Evolutionary conservation across 1,140 invertebrate species (phyloP).

Genomic region (Oncopodura yosiiana): DNA sequence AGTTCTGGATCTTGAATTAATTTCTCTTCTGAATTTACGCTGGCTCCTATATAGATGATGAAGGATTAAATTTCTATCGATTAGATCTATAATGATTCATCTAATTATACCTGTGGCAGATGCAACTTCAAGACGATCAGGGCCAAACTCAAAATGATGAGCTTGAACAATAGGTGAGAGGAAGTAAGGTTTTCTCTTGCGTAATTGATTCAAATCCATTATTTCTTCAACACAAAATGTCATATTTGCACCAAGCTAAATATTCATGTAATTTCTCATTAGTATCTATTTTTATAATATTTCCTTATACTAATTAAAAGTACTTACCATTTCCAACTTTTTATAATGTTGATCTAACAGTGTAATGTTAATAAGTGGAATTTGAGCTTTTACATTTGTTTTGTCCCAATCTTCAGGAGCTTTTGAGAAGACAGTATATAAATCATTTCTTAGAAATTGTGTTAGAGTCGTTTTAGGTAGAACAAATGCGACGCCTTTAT

Average conservation of each 20-base stretch:
- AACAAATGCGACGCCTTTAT: slow-evolving; percentile 17
- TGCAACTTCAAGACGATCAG: slow-evolving; percentile 17
- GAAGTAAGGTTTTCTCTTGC: slow-evolving; percentile 12
- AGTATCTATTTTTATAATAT: background rate
- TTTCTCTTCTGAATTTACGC: slow-evolving; percentile 22
- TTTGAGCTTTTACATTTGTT: slow-evolving; percentile 1
- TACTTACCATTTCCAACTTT: slow-evolving; percentile 22
- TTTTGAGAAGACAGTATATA: slow-evolving; percentile 5
- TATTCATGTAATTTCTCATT: background rate
- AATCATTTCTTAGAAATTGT: slow-evolving; percentile 14
- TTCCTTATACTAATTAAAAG: background rate
- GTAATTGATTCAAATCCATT: background rate
- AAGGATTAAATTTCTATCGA: background rate
- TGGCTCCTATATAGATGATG: slow-evolving; percentile 2
- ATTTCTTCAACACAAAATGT: slow-evolving; percentile 20
- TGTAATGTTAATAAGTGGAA: slow-evolving; percentile 18
- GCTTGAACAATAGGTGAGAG: slow-evolving; percentile 21
- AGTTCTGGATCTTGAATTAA: slow-evolving; percentile 9
- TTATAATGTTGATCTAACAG: slow-evolving; percentile 25
- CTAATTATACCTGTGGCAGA: slow-evolving; percentile 19
- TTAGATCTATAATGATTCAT: background rate
- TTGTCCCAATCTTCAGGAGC: slow-evolving; percentile 9
- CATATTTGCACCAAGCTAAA: slow-evolving; percentile 18
- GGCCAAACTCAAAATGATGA: slow-evolving; percentile 16
- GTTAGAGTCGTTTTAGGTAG: slow-evolving; percentile 14